A percentile compares a stretch with the other conserved stretches of the same genome.
Evolutionary conservation across 2,888 invertebrate species (phyloP).

Genomic region (Drosophila neotestacea): DNA sequence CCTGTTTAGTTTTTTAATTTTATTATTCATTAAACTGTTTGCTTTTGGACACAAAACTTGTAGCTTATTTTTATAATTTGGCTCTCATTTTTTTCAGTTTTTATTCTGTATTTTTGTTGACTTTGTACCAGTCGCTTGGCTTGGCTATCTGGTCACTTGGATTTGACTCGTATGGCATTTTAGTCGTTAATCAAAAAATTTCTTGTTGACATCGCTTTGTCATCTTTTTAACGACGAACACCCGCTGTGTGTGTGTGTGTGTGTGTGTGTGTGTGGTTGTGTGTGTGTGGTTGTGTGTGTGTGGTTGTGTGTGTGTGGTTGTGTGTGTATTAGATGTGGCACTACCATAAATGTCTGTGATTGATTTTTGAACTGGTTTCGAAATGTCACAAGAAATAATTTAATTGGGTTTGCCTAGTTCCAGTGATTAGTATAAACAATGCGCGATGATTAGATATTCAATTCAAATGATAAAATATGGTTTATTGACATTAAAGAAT

Average conservation of each 20-base stretch:
- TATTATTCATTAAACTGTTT: slow-evolving; percentile 13
- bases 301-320: slow-evolving; percentile 9
- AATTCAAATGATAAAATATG: slow-evolving; percentile 1
- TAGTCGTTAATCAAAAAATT: slow-evolving; percentile 78
- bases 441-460: slow-evolving; percentile 6
- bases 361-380: slow-evolving; percentile 60
- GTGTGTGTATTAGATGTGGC: slow-evolving; percentile 24
- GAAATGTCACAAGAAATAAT: slow-evolving; percentile 51
- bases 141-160: slow-evolving; percentile 34
- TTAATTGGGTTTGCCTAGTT: slow-evolving; percentile 25
- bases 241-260: slow-evolving; percentile 63
- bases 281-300: slow-evolving; percentile 16
- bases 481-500: background rate
- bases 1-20: slow-evolving; percentile 35
- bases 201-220: slow-evolving; percentile 76
- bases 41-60: slow-evolving; percentile 43
- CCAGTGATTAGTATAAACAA: slow-evolving; percentile 20
- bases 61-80: slow-evolving; percentile 35
- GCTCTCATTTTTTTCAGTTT: slow-evolving; percentile 40
- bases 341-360: slow-evolving; percentile 29
- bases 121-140: slow-evolving; percentile 24
- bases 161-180: slow-evolving; percentile 52
- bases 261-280: no score
- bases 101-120: slow-evolving; percentile 19
- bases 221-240: slow-evolving; percentile 74